phyloP scores from a whole-genome alignment of 2,113 vertebrate genomes.

The Lycocorax pyrrhopterus region DNA sequence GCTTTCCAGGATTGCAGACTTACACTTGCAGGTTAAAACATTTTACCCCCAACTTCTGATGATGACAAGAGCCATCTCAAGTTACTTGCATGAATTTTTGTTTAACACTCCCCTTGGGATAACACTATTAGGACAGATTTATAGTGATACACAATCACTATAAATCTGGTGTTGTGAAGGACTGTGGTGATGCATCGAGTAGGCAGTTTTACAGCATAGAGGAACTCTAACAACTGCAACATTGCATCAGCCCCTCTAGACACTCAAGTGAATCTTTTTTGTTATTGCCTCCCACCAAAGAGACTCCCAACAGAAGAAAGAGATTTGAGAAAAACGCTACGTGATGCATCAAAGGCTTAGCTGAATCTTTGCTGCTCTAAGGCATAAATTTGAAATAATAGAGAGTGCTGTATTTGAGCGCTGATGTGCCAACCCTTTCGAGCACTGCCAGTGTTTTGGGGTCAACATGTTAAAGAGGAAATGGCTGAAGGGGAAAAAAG shows the following conservation, averaged over 20 bases:
- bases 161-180: background rate
- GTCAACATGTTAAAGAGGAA: background rate
- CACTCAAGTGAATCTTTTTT: background rate
- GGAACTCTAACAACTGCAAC: background rate
- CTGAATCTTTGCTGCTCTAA: conserved; percentile 12
- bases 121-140: background rate
- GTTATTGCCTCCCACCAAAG: background rate
- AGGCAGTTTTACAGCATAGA: background rate
- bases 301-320: background rate
- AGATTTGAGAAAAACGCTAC: background rate
- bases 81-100: background rate
- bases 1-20: background rate
- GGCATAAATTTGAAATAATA: conserved; percentile 30
- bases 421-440: background rate
- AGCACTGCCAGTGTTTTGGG: conserved; percentile 4
- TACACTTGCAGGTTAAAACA: background rate
- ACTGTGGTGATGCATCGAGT: fast-evolving
- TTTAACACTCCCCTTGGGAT: background rate
- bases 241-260: background rate
- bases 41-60: background rate
- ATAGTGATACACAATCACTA: background rate
- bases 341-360: conserved; percentile 14
- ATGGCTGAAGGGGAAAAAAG: background rate
- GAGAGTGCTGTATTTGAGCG: background rate
- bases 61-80: background rate